Conservation (phyloP, 2,888 invertebrate genomes). For the Erebia palarica region DNA sequence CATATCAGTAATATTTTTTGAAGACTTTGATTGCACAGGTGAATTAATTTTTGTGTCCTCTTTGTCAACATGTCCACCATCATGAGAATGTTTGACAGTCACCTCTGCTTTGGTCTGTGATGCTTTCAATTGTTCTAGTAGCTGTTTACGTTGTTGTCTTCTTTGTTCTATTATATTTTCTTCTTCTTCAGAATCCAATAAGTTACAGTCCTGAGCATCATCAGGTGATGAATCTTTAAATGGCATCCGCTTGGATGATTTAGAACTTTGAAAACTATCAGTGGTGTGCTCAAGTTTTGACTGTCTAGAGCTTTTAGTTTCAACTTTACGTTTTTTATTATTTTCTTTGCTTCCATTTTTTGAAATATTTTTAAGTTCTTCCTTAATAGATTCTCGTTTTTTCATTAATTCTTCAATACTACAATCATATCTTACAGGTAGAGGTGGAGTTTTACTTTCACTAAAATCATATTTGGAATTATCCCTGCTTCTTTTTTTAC, state of each 20-base stretch:
- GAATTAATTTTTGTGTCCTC: constrained; percentile 44
- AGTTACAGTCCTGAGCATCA: constrained; percentile 83
- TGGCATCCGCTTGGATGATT: constrained; percentile 22
- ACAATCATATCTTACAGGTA: constrained; percentile 53
- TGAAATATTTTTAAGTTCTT: constrained; percentile 61
- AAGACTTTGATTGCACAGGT: constrained; percentile 56
- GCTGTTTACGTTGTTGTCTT: constrained; percentile 92
- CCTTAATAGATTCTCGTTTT: constrained; percentile 62
- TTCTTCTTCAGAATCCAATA: constrained; percentile 90
- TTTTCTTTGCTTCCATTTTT: constrained; percentile 46
- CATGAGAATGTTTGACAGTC: constrained; percentile 16
- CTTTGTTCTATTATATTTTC: constrained; percentile 95
- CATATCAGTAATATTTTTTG: constrained; percentile 88
- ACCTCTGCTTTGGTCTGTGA: constrained; percentile 38
- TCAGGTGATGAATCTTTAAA: constrained; percentile 64
- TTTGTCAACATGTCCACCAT: constrained; percentile 41
- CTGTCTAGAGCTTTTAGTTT: constrained; percentile 43
- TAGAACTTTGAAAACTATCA: constrained; percentile 38
- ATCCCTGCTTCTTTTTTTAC: constrained; percentile 50
- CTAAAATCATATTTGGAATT: constrained; percentile 41
- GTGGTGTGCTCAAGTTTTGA: constrained; percentile 43
- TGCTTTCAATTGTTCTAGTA: constrained; percentile 82
- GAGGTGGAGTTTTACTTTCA: constrained; percentile 70
- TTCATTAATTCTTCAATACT: constrained; percentile 67
- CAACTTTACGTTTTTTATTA: constrained; percentile 47